These are phyloP conservation scores for Elmis aenea DNA, from an alignment of 2,888 invertebrate species.

Conservation along the genomic window DNA sequence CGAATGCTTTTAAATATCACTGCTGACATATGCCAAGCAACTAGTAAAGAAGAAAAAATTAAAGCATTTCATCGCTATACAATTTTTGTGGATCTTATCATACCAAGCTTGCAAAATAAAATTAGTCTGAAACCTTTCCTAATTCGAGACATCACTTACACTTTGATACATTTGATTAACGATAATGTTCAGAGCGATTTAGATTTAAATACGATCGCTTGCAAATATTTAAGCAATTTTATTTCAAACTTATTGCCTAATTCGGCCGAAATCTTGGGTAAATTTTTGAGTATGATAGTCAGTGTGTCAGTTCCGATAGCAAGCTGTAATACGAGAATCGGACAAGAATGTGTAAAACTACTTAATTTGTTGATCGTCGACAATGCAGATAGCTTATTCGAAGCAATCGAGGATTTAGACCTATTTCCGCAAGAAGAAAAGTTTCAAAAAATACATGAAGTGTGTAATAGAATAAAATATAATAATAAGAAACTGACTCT, in stretches of 20 bases:
- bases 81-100: constrained; percentile 48
- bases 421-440: constrained; percentile 47
- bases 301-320: constrained; percentile 49
- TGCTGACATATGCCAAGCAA: constrained; percentile 47
- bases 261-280: constrained; percentile 45
- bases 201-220: constrained; percentile 35
- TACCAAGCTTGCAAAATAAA: constrained; percentile 41
- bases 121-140: constrained; percentile 51
- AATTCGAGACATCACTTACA: constrained; percentile 53
- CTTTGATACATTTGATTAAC: constrained; percentile 51
- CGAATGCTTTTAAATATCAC: constrained; percentile 51
- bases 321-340: constrained; percentile 40
- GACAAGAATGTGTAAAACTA: constrained; percentile 42
- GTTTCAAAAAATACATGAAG: constrained; percentile 38
- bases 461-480: constrained; percentile 40
- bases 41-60: constrained; percentile 51
- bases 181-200: constrained; percentile 35
- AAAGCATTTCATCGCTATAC: constrained; percentile 54
- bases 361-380: constrained; percentile 53
- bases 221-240: constrained; percentile 47
- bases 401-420: constrained; percentile 49
- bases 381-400: constrained; percentile 46
- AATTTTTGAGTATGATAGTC: constrained; percentile 51
- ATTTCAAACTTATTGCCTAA: constrained; percentile 46
- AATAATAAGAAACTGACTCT: constrained; percentile 32